Evolutionary conservation across 2,888 invertebrate genomes (phyloP).

Genomic region (Schizaphis graminum): DNA sequence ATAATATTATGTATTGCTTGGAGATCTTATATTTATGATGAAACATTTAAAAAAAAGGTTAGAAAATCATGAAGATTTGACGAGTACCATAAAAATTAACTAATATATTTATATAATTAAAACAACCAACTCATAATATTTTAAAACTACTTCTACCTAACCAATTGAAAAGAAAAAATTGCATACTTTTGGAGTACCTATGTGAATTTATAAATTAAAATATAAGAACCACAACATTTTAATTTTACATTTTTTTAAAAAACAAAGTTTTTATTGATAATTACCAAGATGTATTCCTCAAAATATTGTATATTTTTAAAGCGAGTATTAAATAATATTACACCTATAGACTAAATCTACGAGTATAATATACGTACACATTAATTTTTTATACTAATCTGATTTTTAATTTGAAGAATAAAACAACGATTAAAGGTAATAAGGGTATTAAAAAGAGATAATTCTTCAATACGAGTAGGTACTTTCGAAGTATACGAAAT

Average conservation of each 20-base stretch:
- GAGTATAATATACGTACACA: not conserved
- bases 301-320: not conserved
- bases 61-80: not conserved
- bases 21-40: not conserved
- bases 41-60: not conserved
- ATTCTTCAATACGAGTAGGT: not conserved
- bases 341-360: not conserved
- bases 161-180: not conserved
- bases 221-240: not conserved
- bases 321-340: not conserved
- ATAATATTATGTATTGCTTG: not conserved
- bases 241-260: not conserved
- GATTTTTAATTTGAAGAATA: not conserved
- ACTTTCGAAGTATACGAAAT: not conserved
- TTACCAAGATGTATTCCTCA: not conserved
- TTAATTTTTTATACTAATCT: not conserved
- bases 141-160: not conserved
- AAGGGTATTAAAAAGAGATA: not conserved
- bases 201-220: not conserved
- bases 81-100: not conserved
- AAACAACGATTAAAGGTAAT: not conserved
- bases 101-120: not conserved
- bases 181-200: not conserved
- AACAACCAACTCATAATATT: not conserved
- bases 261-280: not conserved